Percentiles rank a stretch among this genome's conserved stretches.
Evolutionary conservation across 1,140 invertebrate genomes (phyloP).

Genomic region (Holcopasites calliopsidis): DNA sequence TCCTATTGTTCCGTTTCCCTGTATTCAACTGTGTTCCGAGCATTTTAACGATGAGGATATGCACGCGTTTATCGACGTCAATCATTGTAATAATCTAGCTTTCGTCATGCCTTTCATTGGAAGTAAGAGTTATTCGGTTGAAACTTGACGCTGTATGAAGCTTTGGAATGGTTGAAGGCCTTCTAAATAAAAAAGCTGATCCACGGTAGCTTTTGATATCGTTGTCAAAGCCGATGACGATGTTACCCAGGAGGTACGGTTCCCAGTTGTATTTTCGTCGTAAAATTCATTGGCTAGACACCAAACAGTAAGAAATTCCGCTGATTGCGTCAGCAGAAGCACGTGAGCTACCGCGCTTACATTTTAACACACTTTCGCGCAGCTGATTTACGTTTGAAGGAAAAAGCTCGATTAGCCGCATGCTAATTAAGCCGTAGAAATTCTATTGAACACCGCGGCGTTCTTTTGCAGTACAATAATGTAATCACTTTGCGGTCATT

Average conservation of each 20-base stretch:
- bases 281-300: conserved; percentile 62
- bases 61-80: background rate
- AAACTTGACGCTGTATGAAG: too few relatives aligned
- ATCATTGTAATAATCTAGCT: background rate
- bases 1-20: background rate
- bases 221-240: background rate
- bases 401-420: background rate
- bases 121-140: too few relatives aligned
- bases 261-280: conserved; percentile 46
- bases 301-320: conserved; percentile 59
- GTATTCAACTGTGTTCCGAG: background rate
- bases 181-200: background rate
- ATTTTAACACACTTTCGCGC: background rate
- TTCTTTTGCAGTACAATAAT: too few relatives aligned
- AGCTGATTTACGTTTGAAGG: background rate
- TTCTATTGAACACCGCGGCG: too few relatives aligned
- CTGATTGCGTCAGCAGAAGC: conserved; percentile 61
- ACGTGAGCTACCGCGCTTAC: conserved; percentile 32
- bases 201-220: background rate
- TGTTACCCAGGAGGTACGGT: background rate
- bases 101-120: too few relatives aligned
- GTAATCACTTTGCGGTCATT: too few relatives aligned
- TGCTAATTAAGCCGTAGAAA: too few relatives aligned
- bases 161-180: background rate
- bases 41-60: background rate